Conservation (phyloP, 2,888 invertebrate species). For the Tachina lurida region DNA sequence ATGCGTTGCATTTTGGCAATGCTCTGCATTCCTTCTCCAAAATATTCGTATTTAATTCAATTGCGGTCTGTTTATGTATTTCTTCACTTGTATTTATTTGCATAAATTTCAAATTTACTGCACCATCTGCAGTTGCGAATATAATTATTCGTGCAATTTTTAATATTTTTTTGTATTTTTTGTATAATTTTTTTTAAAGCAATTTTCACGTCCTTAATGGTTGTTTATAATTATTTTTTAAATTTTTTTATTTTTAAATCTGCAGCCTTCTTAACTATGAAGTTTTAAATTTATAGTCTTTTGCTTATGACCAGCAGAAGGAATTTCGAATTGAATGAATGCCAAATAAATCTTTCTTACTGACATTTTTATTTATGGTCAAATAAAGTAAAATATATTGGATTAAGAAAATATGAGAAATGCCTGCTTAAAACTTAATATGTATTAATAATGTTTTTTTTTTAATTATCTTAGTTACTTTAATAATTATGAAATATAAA, state of each 20-base stretch:
- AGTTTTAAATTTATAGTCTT: constrained; percentile 6
- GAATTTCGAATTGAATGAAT: neutral
- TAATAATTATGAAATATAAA: too few relatives aligned
- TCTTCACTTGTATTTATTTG: constrained; percentile 17
- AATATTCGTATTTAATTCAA: constrained; percentile 16
- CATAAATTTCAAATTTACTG: constrained; percentile 48
- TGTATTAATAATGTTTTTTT: neutral
- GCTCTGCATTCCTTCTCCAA: neutral
- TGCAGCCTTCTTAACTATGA: neutral
- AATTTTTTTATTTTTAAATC: neutral
- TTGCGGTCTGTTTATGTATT: neutral
- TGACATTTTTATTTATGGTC: neutral
- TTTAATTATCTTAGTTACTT: neutral
- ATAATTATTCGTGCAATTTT: constrained; percentile 16
- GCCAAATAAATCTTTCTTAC: neutral
- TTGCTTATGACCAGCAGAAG: neutral
- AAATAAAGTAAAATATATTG: neutral
- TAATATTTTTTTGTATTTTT: neutral
- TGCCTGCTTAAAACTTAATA: too few relatives aligned
- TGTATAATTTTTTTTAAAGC: constrained; percentile 10
- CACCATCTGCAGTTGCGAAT: constrained; percentile 2
- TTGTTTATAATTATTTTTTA: neutral
- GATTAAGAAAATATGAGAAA: too few relatives aligned
- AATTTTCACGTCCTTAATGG: neutral
- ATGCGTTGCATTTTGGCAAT: too few relatives aligned